These are phyloP conservation scores for Tetrapedia diversipes DNA, from an alignment of 2,888 invertebrate genomes.

Conservation along the genomic window DNA sequence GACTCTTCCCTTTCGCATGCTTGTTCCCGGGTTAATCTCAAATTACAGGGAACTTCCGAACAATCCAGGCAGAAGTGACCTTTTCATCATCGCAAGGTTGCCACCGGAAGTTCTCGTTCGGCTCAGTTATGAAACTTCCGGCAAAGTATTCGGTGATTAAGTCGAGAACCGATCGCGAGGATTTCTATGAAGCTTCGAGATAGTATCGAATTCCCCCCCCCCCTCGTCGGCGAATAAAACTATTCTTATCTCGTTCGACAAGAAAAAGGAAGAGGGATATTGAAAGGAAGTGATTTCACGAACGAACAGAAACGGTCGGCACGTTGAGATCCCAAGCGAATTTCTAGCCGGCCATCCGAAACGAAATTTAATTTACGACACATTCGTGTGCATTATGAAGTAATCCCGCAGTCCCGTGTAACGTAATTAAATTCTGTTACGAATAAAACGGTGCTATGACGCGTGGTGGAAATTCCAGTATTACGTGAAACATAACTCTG, in stretches of 20 bases:
- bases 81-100: slow-evolving; percentile 11
- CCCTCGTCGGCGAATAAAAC: slow-evolving; percentile 1
- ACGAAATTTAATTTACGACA: slow-evolving; percentile 1
- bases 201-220: slow-evolving; percentile 26
- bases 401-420: neutral
- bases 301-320: neutral
- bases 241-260: neutral
- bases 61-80: slow-evolving; percentile 2
- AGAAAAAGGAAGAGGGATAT: neutral
- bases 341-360: neutral
- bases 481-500: neutral
- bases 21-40: slow-evolving; percentile 8
- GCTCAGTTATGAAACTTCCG: slow-evolving; percentile 28
- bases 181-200: slow-evolving; percentile 6
- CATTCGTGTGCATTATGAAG: neutral
- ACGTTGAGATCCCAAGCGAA: neutral
- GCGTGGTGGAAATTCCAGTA: neutral
- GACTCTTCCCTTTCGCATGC: slow-evolving; percentile 9
- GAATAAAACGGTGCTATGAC: neutral
- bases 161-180: slow-evolving; percentile 15
- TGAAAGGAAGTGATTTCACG: neutral
- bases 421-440: neutral
- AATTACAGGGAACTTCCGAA: slow-evolving; percentile 25
- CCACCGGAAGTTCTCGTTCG: slow-evolving; percentile 19
- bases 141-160: slow-evolving; percentile 31